Conservation (phyloP, 2,113 vertebrate species). For the Lamprotornis superbus region DNA sequence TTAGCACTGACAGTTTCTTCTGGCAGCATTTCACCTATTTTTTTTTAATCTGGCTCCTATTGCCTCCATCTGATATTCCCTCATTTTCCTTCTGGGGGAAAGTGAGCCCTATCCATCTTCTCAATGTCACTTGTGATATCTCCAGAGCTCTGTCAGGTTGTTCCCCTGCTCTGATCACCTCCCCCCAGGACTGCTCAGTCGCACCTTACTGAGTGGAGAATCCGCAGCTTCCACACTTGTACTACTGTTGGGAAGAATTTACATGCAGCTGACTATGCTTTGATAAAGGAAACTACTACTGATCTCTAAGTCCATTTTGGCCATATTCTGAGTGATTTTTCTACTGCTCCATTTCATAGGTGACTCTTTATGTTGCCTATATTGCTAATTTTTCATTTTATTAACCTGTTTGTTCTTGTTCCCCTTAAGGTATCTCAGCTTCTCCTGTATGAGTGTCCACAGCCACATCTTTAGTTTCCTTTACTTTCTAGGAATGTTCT, state of each 20-base stretch:
- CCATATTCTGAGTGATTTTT: background rate
- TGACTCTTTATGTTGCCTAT: background rate
- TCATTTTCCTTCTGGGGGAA: background rate
- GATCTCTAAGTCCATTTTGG: background rate
- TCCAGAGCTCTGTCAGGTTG: background rate
- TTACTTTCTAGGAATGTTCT: conserved; percentile 80
- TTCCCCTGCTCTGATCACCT: background rate
- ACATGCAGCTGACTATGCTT: background rate
- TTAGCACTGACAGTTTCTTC: background rate
- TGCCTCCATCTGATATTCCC: background rate
- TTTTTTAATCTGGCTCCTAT: background rate
- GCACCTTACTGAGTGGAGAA: background rate
- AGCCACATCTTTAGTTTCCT: background rate
- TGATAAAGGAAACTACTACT: background rate
- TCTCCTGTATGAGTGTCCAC: background rate
- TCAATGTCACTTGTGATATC: background rate
- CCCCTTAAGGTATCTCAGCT: background rate
- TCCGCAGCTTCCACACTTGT: background rate
- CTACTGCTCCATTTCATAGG: background rate
- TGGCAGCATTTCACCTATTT: background rate
- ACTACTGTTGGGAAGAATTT: background rate
- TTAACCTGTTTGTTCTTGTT: background rate
- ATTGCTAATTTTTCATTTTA: background rate
- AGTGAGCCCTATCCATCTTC: background rate
- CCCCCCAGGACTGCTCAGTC: background rate